A percentile compares a stretch with the other conserved stretches of the same genome.
Conservation (phyloP, 2,888 invertebrate species). For the Cheilosia vulpina region DNA sequence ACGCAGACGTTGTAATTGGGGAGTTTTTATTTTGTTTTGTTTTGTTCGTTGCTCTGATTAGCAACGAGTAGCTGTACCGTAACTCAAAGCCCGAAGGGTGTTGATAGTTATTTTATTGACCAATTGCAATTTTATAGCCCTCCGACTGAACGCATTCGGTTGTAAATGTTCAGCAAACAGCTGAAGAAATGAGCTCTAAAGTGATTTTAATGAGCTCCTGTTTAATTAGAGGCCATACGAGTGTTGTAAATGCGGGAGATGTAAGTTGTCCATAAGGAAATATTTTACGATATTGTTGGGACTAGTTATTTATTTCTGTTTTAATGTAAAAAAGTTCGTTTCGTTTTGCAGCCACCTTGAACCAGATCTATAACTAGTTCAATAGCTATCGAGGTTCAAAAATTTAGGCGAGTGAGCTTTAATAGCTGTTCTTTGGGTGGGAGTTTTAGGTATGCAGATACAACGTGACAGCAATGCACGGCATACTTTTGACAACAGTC, state of each 20-base stretch:
- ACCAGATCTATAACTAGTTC: no score
- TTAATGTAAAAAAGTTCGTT: no score
- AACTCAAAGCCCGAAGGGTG: constrained; percentile 39
- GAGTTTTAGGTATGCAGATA: no score
- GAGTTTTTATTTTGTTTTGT: constrained; percentile 1
- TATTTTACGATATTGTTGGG: not conserved
- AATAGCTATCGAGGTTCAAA: no score
- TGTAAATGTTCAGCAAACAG: constrained; percentile 26
- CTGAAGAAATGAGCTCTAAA: not conserved
- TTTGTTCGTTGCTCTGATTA: constrained; percentile 37
- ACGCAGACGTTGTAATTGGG: constrained; percentile 37
- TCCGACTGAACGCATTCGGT: constrained; percentile 4
- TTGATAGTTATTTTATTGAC: constrained; percentile 41
- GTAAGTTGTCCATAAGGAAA: constrained; percentile 8
- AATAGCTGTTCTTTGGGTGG: no score
- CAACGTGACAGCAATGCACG: no score
- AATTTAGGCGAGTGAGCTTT: no score
- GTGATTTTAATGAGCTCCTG: constrained; percentile 40
- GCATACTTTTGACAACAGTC: no score
- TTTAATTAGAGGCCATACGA: constrained; percentile 18
- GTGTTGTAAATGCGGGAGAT: constrained; percentile 24
- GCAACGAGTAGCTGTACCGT: constrained; percentile 20
- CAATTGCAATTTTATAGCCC: constrained; percentile 23
- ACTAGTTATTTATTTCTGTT: no score
- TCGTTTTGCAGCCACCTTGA: no score